Evolutionary conservation across 53 echinoderm and acorn worm genomes (phyloP), one percentile per base, ranked within the genome.

Genomic region (Crossaster papposus): DNA sequence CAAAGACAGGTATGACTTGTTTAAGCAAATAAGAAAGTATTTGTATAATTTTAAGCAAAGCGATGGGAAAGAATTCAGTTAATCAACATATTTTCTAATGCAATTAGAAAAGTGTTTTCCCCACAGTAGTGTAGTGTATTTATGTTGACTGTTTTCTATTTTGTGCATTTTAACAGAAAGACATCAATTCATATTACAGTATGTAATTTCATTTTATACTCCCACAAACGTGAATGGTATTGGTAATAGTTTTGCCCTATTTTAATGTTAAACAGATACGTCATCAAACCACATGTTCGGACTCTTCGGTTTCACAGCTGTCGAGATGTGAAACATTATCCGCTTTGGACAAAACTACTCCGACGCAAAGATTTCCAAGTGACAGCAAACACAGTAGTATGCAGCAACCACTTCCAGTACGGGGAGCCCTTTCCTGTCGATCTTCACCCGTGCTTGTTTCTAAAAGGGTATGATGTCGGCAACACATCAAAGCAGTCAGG

Each of bases 381-480:
- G 0, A 65, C 20, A 32, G 72, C 77, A 15, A 77, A 83, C 14
- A 90, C 90, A 0, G 83, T 1, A 30, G 90, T 90, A 44, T 90
- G 90, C 90, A 90, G 90, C 78, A 90, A 90, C 83, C 90, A 90
- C 65, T 90, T 90, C 54, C 51, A 83, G 77, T 77, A 90, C 50
- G 90, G 83, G 3, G 64, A 86, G 64, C 91, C 91, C 29, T 91
- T 36, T 91, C 33, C 70, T 26, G 32, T 14, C 53, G 91, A 91
- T 13, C 91, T 29, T 4, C 73, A 91, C 58, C 91, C 91, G 35
- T 30, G 72, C 34, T 52, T 91, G 30, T 91, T 86, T 54, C 1
- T 91, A 68, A 85, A 72, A 34, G 91, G 87, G 20, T 80, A 80
- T 32, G 18, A 13, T 55, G 55, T 17, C 14, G 2, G 14, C 15